Percentiles rank a stretch among this genome's conserved stretches.
phyloP scores from a whole-genome alignment of 2,113 vertebrate species.

The Sylvilagus bachmani region DNA sequence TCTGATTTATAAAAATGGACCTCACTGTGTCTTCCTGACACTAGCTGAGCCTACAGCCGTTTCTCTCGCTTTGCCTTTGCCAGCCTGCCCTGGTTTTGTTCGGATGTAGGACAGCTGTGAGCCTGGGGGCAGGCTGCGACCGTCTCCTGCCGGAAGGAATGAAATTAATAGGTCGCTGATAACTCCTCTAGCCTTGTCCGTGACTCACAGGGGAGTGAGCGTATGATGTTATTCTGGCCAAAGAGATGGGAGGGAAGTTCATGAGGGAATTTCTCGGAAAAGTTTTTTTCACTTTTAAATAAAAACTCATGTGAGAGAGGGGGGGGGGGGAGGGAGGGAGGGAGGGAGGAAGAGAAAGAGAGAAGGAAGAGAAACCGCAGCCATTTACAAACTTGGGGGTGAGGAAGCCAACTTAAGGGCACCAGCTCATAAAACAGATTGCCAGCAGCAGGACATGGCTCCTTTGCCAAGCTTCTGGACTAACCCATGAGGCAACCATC shows the following conservation, averaged over 20 bases:
- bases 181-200: background rate
- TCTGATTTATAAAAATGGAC: slow-evolving; percentile 43
- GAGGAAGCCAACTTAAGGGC: background rate
- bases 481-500: background rate
- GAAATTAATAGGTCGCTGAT: background rate
- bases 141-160: background rate
- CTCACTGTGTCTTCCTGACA: background rate
- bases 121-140: background rate
- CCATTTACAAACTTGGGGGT: background rate
- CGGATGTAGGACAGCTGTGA: background rate
- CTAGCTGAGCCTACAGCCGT: background rate
- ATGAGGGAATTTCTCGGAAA: background rate
- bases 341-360: background rate
- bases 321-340: no score
- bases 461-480: background rate
- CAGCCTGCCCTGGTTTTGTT: background rate
- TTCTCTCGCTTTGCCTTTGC: background rate
- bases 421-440: background rate
- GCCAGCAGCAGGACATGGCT: no score
- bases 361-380: no score
- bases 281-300: background rate
- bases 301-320: background rate
- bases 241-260: background rate
- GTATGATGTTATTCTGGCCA: slow-evolving; percentile 10
- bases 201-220: background rate